Base-by-base conservation (phyloP, 2,888 invertebrate species). In the Elmis aenea region DNA sequence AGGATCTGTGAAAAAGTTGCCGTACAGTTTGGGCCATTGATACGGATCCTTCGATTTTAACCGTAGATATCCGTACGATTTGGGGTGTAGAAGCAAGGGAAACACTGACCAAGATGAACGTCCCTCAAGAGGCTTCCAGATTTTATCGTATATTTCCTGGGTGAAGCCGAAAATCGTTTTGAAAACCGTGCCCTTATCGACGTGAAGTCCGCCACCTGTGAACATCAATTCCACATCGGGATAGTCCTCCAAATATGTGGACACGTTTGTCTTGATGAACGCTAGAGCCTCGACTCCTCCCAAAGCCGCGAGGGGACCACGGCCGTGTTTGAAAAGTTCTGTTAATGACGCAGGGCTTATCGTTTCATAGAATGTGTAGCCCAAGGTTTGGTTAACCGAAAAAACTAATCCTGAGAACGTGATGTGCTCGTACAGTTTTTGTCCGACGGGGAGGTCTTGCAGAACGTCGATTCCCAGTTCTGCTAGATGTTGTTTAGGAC, bases 1-100 rank as follows among this genome's bases (percentile, higher is more conserved):
- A 3, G 72, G 70, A 54, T 81, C 75, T 0, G 79, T 73, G 57
- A 91, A 77, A 63, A 92, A 95, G 59, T 85, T 86, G 0, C 88
- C 84, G 48, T 87, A 77, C 32, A 90, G 72, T n/a, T 75, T 67
- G 0, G 91, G 88, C 51, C 81, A 77, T 0, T 77, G 73, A 49
- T 75, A 75, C 0, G 89, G 87, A 61, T 89, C 78, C 37, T 70
- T 77, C 6, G 79, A 82, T 54, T 72, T 75, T 9, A 92, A 69
- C 61, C 70, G 72, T 0, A 86, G 64, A 41, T 76, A 70, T 0
- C 86, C 85, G 47, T 72, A 72, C n/a, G 85, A 85, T 56, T 77
- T 75, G 0, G 87, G 85, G 44, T 83, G 72, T 62, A 85, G 75
- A 16, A 85, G 59, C 69, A 85, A 82, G 0, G 85, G 84, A 47